Base-by-base conservation (phyloP, 2,888 invertebrate species). In the Laothoe populi region DNA sequence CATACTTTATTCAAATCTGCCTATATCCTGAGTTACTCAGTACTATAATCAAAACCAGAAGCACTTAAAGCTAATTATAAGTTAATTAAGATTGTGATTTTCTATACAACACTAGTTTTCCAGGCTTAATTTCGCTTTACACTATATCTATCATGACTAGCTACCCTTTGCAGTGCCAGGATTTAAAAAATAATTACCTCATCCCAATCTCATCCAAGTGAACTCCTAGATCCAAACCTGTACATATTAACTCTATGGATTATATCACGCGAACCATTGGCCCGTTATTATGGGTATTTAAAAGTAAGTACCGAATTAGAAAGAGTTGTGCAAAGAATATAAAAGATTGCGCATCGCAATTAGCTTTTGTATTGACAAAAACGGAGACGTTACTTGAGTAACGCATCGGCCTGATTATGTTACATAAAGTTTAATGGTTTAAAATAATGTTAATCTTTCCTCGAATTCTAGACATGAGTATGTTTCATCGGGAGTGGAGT, bases 261-360 rank as follows among this genome's bases (percentile, higher is more conserved):
- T 44, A 19, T 19, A 44, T 44, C 44, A 44, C 44, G 44, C 49
- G 10, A 31, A 16, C 16, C 26, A 31, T 31, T 49, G 16, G n/a
- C 16, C n/a, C 16, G 23, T 46, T 46, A 46, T 46, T 46, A 46
- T 8, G 13, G 24, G 24, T 46, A 46, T 46, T 44, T 46, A 46
- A 46, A 46, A 46, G 21, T 23, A 46, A 46, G 46, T 23, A 46
- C 46, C 19, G 23, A 21, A 46, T 46, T 46, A 46, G 11, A 46
- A 23, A 46, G 23, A 23, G 46, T 44, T 44, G 44, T 10, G 44
- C 10, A 44, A 44, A 26, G 44, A 8, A 44, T 4, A 44, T 7
- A 44, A 16, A 44, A 44, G 19, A 44, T 44, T 44, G 10, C 44
- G 23, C 23, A 24, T 46, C 13, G 46, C 46, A 24, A 46, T 24